Conservation (phyloP, 2,888 invertebrate species). For the Plutella xylostella region DNA sequence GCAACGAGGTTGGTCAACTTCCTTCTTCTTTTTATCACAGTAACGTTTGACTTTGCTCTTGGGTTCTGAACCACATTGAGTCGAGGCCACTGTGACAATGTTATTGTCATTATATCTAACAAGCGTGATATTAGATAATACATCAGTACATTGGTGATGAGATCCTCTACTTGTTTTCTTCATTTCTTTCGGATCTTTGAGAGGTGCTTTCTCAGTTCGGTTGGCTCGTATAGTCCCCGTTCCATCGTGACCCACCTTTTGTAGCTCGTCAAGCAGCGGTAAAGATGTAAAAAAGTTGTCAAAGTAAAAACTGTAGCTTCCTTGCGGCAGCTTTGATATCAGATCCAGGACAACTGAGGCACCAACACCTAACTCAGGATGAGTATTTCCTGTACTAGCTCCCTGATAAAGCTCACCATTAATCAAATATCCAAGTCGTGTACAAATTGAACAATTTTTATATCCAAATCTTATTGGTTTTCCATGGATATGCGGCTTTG, state of each 20-base stretch:
- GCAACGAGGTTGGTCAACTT: constrained; percentile 3
- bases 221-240: not conserved
- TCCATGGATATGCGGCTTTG: constrained; percentile 23
- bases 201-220: not conserved
- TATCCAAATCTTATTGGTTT: constrained; percentile 24
- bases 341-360: constrained; percentile 14
- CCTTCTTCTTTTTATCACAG: constrained; percentile 5
- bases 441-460: constrained; percentile 23
- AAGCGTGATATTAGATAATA: too few relatives aligned
- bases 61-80: constrained; percentile 6
- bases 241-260: not conserved
- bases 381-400: constrained; percentile 12
- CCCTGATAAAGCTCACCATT: constrained; percentile 25
- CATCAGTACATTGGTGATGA: too few relatives aligned
- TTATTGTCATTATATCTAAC: constrained; percentile 5
- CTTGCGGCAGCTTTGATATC: constrained; percentile 5
- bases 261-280: too few relatives aligned
- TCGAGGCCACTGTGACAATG: constrained; percentile 2
- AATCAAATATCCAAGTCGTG: constrained; percentile 20
- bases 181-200: too few relatives aligned
- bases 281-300: constrained; percentile 15
- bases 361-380: constrained; percentile 11
- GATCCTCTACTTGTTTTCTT: too few relatives aligned
- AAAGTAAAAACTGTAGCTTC: constrained; percentile 10
- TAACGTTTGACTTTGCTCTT: constrained; percentile 15